Conservation (phyloP, 2,888 invertebrate genomes). For the Nezara viridula region DNA sequence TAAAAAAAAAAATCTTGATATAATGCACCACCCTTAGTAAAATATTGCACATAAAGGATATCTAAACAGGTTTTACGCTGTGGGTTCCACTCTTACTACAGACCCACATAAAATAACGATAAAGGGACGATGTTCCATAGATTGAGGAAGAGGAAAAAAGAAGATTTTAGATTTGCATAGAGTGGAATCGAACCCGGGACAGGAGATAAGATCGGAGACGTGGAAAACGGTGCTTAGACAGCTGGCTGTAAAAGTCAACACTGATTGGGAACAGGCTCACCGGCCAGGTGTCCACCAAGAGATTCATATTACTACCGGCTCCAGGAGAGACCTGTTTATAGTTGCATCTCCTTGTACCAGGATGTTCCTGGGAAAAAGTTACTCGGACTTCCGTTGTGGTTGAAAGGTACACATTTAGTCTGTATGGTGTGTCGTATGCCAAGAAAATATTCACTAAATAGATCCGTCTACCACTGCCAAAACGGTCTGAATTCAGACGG, state of each 20-base stretch:
- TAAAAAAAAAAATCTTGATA: not conserved
- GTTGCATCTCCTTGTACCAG: not conserved
- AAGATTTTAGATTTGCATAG: slow-evolving; percentile 43
- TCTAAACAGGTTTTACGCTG: not conserved
- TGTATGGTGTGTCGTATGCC: too few species aligned
- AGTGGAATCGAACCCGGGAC: not conserved
- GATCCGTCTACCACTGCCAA: too few species aligned
- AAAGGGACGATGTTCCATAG: not conserved
- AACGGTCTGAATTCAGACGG: too few species aligned
- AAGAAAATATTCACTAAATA: too few species aligned
- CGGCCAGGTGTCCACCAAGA: not conserved
- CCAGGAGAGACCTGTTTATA: not conserved
- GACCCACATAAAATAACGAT: slow-evolving; percentile 20
- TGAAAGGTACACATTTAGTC: not conserved
- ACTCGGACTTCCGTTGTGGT: not conserved
- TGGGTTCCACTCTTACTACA: not conserved
- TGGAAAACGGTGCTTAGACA: slow-evolving; percentile 18
- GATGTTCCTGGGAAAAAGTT: not conserved
- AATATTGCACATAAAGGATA: not conserved
- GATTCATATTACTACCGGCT: not conserved
- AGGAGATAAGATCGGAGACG: slow-evolving; percentile 14
- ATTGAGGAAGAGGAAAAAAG: not conserved
- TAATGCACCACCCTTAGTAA: not conserved
- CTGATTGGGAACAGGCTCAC: slow-evolving; percentile 10
- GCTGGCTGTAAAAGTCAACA: slow-evolving; percentile 45